Conservation (phyloP, 2,113 vertebrate species). For the Aix galericulata region DNA sequence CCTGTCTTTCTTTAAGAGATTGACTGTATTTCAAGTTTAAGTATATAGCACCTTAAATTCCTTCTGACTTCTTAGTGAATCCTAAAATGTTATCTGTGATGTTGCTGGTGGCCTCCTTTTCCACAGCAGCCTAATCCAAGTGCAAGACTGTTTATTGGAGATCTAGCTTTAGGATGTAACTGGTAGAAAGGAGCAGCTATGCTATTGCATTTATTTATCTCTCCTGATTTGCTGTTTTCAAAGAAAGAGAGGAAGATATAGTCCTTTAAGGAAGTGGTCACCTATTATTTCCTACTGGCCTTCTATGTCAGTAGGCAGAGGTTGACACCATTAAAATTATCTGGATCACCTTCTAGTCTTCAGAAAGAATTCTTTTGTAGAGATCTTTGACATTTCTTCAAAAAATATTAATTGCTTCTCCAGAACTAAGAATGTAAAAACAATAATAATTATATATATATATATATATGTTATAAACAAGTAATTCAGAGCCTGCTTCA, state of each 20-base stretch:
- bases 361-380: background rate
- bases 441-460: too few species aligned
- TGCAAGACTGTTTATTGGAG: background rate
- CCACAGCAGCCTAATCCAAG: background rate
- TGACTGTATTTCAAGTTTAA: background rate
- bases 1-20: background rate
- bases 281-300: background rate
- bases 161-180: background rate
- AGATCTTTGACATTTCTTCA: rapidly evolving
- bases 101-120: background rate
- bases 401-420: background rate
- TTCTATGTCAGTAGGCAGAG: background rate
- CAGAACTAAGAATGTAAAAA: background rate
- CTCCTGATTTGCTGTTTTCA: background rate
- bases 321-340: background rate
- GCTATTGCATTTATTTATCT: background rate
- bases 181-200: background rate
- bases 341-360: background rate
- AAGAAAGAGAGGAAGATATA: background rate
- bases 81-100: background rate
- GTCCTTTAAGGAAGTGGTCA: background rate
- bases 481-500: background rate
- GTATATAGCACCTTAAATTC: background rate
- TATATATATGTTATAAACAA: background rate
- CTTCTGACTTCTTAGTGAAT: background rate